A percentile compares a stretch with the other conserved stretches of the same genome.
Conservation (phyloP, 1,140 invertebrate species). For the Panagrolaimus sp. region DNA sequence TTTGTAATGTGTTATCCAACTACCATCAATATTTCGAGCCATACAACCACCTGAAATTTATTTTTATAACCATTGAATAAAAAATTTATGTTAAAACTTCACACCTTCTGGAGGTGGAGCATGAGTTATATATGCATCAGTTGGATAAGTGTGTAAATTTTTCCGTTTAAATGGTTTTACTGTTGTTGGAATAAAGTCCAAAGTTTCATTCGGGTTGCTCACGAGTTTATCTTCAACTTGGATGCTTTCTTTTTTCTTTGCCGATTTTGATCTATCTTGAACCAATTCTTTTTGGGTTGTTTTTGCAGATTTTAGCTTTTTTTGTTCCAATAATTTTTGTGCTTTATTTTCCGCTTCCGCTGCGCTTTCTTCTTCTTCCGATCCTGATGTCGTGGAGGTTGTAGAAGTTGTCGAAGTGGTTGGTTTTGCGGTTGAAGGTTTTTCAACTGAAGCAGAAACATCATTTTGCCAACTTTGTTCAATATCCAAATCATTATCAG, state of each 20-base stretch:
- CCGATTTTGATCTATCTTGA: background rate
- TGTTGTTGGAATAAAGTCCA: conserved; percentile 21
- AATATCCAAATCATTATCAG: background rate
- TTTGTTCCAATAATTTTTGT: background rate
- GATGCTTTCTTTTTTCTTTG: too few species aligned
- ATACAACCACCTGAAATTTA: conserved; percentile 38
- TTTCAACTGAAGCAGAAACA: background rate
- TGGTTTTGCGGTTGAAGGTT: conserved; percentile 21
- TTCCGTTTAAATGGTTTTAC: conserved; percentile 17
- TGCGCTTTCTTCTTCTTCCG: conserved; percentile 10
- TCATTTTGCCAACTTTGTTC: conserved; percentile 11
- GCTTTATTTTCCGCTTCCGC: conserved; percentile 11
- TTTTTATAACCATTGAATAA: too few species aligned
- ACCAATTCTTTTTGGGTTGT: background rate
- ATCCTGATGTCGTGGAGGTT: background rate
- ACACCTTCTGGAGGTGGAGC: conserved; percentile 24
- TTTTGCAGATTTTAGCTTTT: background rate
- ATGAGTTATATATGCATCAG: conserved; percentile 32
- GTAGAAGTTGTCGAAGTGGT: conserved; percentile 23
- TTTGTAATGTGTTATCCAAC: conserved; percentile 50
- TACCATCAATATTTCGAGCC: conserved; percentile 48
- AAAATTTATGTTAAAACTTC: too few species aligned
- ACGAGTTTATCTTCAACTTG: conserved; percentile 18
- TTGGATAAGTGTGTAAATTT: conserved; percentile 31
- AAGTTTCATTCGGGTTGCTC: conserved; percentile 21